These are phyloP conservation scores for Drosophila fuyamai DNA, from an alignment of 1,140 invertebrate species.

Conservation along the genomic window DNA sequence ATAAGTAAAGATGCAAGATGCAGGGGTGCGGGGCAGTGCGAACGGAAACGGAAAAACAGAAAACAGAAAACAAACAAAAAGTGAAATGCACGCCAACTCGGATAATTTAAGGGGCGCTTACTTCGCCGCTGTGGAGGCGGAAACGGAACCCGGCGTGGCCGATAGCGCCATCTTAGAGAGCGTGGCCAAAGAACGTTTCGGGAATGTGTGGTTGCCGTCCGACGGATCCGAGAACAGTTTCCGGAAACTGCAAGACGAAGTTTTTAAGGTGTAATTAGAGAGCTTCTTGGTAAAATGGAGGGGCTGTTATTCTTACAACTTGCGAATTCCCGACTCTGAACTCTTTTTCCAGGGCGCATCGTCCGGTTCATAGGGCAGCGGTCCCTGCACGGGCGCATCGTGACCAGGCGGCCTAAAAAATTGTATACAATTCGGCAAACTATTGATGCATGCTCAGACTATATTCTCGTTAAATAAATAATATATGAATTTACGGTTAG, in stretches of 20 bases:
- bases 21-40: conserved; percentile 31
- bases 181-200: conserved; percentile 89
- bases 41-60: conserved; percentile 46
- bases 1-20: conserved; percentile 26
- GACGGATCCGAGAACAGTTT: conserved; percentile 89
- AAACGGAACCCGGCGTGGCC: conserved; percentile 76
- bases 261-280: background rate
- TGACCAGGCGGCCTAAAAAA: conserved; percentile 85
- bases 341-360: conserved; percentile 96
- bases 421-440: background rate
- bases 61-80: conserved; percentile 37
- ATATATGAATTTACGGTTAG: too few species aligned
- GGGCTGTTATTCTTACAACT: conserved; percentile 91
- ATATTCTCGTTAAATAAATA: background rate
- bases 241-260: conserved; percentile 86
- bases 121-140: conserved; percentile 63
- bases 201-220: conserved; percentile 88
- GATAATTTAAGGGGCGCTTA: conserved; percentile 62
- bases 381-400: conserved; percentile 96
- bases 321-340: conserved; percentile 94
- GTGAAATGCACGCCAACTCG: conserved; percentile 54
- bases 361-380: conserved; percentile 97
- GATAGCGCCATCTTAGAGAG: conserved; percentile 90
- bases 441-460: too few species aligned
- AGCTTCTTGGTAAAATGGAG: background rate